These are phyloP conservation scores for Catocala nupta DNA, from an alignment of 2,888 invertebrate genomes.

Conservation along the genomic window DNA sequence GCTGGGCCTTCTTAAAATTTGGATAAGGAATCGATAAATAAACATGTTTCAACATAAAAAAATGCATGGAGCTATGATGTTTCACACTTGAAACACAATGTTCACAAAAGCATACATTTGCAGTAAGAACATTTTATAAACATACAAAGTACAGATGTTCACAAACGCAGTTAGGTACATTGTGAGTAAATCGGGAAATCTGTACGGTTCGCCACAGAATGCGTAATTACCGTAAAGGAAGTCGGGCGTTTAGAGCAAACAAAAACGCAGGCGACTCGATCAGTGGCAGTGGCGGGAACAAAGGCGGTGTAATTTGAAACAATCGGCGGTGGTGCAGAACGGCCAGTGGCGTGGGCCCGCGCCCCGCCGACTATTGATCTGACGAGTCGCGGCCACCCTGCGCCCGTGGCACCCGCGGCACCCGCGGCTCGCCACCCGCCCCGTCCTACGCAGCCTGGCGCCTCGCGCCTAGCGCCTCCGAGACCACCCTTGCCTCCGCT, in stretches of 20 bases:
- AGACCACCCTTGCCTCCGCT: constrained; percentile 61
- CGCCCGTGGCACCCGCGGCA: constrained; percentile 39
- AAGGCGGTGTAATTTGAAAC: constrained; percentile 87
- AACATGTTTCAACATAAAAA: no score
- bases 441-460: constrained; percentile 49
- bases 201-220: constrained; percentile 75
- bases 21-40: no score
- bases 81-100: not conserved
- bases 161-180: constrained; percentile 66
- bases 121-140: not conserved
- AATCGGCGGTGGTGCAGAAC: constrained; percentile 83
- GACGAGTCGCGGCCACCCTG: constrained; percentile 72
- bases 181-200: constrained; percentile 69
- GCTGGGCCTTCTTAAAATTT: no score
- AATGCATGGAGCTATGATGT: not conserved
- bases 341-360: constrained; percentile 78
- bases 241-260: constrained; percentile 83
- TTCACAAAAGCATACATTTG: not conserved
- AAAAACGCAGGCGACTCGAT: constrained; percentile 84
- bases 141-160: constrained; percentile 32
- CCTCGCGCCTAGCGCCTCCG: constrained; percentile 52
- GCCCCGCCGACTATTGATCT: constrained; percentile 86
- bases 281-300: constrained; percentile 84
- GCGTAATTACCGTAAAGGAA: constrained; percentile 86
- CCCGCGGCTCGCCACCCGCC: constrained; percentile 50